Base-by-base conservation (phyloP, 1,140 invertebrate species). In the Drosophila nebulosa region DNA sequence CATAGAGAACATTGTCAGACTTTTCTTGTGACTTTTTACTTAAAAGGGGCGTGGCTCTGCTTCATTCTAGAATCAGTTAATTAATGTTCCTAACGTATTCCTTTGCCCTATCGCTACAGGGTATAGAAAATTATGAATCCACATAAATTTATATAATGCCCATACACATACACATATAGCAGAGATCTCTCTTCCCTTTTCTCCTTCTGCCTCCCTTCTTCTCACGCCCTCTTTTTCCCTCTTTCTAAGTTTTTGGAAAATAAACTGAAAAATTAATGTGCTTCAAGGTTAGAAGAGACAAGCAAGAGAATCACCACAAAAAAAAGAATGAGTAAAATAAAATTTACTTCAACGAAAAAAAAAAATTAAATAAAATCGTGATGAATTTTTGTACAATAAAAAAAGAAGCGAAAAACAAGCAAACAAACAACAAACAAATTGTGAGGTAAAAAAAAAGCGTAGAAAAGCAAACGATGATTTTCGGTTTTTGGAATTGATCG, bases 321-420 rank as follows among this genome's bases (percentile, higher is more conserved):
- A 56, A 68, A 59, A 73, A 30, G 59, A 53, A 9, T 55, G 56
- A 42, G 67, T 52, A 52, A 56, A 74, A 59, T 55, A 70, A 67
- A 67, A 71, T 53, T 59, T 59, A 65, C 58, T 51, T 30, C 14
- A 69, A 69, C 51, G 58, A 74, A 60, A 81, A 74, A 74, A 67
- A 60, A 83, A 76, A 83, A 69, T 66, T 70, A 85, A 86, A 85
- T 85, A 78, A 85, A 80, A 85, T 85, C 81, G 80, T 85, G 80
- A 85, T 85, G 80, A 86, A 81, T 85, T 46, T 86, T 80, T 85
- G 81, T 81, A 86, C 69, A 80, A 85, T 81, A 81, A 86, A 86
- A 71, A 81, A 51, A 42, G 58, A 30, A 53, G 50, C 39, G 30
- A 27, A 64, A 55, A 59, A 63, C 61, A 27, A 24, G 65, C 63